phyloP scores from a whole-genome alignment of 2,888 invertebrate species.

The Alloscopus bannaensis region DNA sequence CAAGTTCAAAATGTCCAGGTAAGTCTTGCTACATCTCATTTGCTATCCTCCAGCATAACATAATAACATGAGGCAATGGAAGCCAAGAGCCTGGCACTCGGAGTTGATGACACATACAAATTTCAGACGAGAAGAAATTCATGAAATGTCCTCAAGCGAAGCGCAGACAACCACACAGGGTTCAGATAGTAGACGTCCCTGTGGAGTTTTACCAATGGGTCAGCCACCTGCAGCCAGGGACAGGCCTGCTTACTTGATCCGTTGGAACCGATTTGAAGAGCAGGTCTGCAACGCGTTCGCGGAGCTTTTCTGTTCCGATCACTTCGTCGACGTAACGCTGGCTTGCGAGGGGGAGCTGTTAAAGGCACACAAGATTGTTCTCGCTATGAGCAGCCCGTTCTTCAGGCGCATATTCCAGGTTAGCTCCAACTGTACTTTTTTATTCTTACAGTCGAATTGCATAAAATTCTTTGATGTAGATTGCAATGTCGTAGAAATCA shows the following conservation, averaged over 20 bases:
- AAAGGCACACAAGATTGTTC: constrained; percentile 95
- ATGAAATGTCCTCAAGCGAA: constrained; percentile 33
- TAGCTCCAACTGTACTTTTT: constrained; percentile 10
- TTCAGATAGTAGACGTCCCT: constrained; percentile 18
- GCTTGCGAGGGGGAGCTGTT: constrained; percentile 91
- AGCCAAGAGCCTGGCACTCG: neutral
- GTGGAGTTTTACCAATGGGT: neutral
- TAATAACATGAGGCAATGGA: neutral
- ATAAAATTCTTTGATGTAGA: too few relatives aligned
- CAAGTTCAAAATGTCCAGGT: constrained; percentile 36
- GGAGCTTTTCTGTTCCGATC: constrained; percentile 66
- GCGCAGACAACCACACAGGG: neutral
- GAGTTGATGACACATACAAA: too few relatives aligned
- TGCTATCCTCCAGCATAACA: too few relatives aligned
- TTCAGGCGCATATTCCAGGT: constrained; percentile 79
- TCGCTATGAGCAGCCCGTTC: constrained; percentile 96
- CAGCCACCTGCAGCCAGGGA: constrained; percentile 9
- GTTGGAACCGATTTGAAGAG: constrained; percentile 70
- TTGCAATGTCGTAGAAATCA: too few relatives aligned
- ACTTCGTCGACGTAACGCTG: constrained; percentile 69
- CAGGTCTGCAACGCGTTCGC: constrained; percentile 67
- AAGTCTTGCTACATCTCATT: too few relatives aligned
- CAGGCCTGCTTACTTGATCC: constrained; percentile 59
- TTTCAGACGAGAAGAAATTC: constrained; percentile 28
- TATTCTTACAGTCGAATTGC: too few relatives aligned